phyloP scores from a whole-genome alignment of 92 coral and sea anemone species.

The Ricordea florida region DNA sequence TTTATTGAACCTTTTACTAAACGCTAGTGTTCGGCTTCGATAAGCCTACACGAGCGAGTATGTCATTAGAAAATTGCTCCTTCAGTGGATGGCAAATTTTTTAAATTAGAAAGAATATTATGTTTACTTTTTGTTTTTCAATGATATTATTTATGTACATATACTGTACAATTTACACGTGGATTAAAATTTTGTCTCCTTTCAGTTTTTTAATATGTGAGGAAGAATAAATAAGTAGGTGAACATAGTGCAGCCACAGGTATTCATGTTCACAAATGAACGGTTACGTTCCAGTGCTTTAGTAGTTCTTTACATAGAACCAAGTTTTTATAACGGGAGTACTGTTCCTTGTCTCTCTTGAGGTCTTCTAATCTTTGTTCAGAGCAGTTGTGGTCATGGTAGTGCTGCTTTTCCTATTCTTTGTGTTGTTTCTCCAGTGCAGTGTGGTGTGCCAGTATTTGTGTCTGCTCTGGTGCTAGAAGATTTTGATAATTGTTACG shows the following conservation, averaged over 20 bases:
- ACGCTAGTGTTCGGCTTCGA: too few species aligned
- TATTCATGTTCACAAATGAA: neutral
- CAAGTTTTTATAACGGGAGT: conserved; percentile 7
- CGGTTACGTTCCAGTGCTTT: conserved; percentile 25
- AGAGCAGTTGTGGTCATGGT: conserved; percentile 13
- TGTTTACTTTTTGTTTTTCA: too few species aligned
- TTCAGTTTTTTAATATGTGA: too few species aligned
- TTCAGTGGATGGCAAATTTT: too few species aligned
- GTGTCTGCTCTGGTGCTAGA: conserved; percentile 10
- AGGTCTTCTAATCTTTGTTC: conserved; percentile 18
- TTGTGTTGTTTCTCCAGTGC: conserved; percentile 23
- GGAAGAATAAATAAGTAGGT: too few species aligned
- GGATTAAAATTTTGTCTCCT: too few species aligned
- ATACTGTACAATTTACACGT: too few species aligned
- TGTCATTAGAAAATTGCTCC: too few species aligned
- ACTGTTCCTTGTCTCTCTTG: conserved; percentile 18
- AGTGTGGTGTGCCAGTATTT: conserved; percentile 26
- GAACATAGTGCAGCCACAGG: neutral
- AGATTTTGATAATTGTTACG: neutral
- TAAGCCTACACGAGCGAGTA: too few species aligned
- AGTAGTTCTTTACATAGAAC: conserved; percentile 24
- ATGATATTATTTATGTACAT: too few species aligned
- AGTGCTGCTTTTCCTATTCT: conserved; percentile 25
- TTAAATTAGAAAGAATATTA: too few species aligned
- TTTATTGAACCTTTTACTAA: too few species aligned